Conservation (phyloP, 2,797 vertebrate genomes). For the Silurus lanzhouensis region DNA sequence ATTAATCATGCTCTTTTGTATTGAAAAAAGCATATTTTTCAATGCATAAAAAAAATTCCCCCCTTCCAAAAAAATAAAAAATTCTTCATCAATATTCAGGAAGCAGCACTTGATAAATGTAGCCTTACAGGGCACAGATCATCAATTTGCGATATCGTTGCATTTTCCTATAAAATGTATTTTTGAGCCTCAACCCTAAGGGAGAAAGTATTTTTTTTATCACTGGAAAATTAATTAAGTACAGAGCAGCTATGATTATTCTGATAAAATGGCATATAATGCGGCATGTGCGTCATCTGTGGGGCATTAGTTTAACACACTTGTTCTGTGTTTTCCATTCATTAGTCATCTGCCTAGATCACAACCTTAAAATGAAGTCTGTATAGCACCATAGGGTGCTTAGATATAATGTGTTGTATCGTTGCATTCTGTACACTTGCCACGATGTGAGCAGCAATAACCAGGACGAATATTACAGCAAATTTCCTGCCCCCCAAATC, state of each 20-base stretch:
- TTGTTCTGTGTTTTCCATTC: constrained; percentile 3
- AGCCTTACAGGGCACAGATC: constrained; percentile 3
- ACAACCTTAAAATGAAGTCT: not conserved
- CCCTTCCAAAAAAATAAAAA: not conserved
- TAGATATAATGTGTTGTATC: not conserved
- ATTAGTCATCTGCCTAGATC: not conserved
- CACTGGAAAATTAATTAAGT: constrained; percentile 17
- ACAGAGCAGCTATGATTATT: constrained; percentile 1
- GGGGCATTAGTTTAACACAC: not conserved
- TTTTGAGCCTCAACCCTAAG: constrained; percentile 9
- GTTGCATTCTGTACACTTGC: not conserved
- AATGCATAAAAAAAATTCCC: too few relatives aligned
- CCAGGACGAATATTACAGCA: constrained; percentile 1
- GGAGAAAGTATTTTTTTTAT: not conserved
- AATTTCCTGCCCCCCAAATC: not conserved
- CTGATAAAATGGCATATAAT: not conserved
- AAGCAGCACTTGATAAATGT: constrained; percentile 10
- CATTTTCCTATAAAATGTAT: constrained; percentile 16
- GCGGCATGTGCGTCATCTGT: not conserved
- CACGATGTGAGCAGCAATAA: not conserved
- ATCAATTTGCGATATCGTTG: constrained; percentile 15
- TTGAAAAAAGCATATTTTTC: not conserved
- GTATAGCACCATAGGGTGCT: not conserved
- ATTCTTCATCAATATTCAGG: constrained; percentile 8
- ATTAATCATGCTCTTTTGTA: constrained; percentile 3